phyloP scores from a whole-genome alignment of 2,888 invertebrate genomes.

The Stegana nigrithorax region DNA sequence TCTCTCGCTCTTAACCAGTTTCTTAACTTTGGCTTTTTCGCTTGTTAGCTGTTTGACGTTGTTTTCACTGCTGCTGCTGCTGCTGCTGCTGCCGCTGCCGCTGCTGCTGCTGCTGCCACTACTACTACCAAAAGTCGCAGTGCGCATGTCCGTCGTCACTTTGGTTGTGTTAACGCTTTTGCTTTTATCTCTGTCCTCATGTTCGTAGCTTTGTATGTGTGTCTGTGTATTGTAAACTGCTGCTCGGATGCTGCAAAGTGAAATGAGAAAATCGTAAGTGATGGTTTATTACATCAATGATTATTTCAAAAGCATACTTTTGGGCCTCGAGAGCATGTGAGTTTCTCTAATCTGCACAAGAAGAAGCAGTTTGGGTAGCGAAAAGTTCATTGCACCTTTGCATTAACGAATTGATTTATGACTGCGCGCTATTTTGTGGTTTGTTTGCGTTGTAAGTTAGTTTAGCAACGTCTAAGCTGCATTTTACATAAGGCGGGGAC shows the following conservation, averaged over 20 bases:
- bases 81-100: slow-evolving; percentile 22
- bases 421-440: no score
- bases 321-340: slow-evolving; percentile 24
- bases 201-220: not conserved
- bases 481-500: no score
- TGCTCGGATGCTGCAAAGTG: slow-evolving; percentile 51
- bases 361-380: not conserved
- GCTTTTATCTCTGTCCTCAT: not conserved
- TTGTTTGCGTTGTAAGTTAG: no score
- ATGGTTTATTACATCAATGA: slow-evolving; percentile 36
- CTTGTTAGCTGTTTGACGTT: not conserved
- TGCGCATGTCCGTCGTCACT: slow-evolving; percentile 54
- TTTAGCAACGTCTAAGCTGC: no score
- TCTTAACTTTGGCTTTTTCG: not conserved
- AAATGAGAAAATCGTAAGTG: slow-evolving; percentile 56
- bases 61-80: slow-evolving; percentile 21
- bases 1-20: slow-evolving; percentile 24
- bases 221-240: no score
- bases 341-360: slow-evolving; percentile 21
- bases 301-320: slow-evolving; percentile 32
- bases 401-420: no score
- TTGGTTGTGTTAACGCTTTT: slow-evolving; percentile 35
- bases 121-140: slow-evolving; percentile 43
- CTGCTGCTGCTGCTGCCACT: slow-evolving; percentile 33
- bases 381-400: slow-evolving; percentile 39